Evolutionary conservation across 2,797 vertebrate species (phyloP), one percentile per base, ranked within the genome.

Genomic region (Aldrovandia affinis): DNA sequence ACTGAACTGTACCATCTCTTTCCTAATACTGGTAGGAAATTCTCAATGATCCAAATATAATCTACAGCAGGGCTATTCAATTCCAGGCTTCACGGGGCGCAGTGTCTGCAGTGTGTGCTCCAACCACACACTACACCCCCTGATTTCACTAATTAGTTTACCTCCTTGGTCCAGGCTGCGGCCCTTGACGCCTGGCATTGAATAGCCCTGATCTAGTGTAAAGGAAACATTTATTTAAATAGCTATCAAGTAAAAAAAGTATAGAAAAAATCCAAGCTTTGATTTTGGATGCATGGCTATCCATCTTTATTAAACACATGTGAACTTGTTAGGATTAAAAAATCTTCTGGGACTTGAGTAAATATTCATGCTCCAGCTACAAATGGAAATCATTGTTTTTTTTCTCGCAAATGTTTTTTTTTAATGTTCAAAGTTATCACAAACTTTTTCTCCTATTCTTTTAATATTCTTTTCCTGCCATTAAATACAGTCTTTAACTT

Each of bases 251-350:
- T 70, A 10, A 70, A 70, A 70, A 25, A 63, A 12, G 20, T 36
- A 39, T 39, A 89, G 79, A 61, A 36, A 86, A 88, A 73, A 81
- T 80, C 52, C 78, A 36, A 15, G 18, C 82, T 39, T 73, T 70
- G 14, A 50, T 86, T 87, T 78, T 85, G 52, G 82, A 86, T 89
- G 88, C 83, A 91, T 91, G 89, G 81, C 86, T 84, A 84, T 86
- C 83, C 52, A 57, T 87, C 73, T 93, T 92, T 93, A 92, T 92
- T 93, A 89, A 89, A 90, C 89, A 83, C 85, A 65, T 81, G 50
- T 88, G 85, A 89, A 91, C 85, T 83, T 87, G 73, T 88, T 88
- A 86, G 61, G 83, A 88, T 86, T 78, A 88, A 86, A 84, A 88
- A 87, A 90, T 42, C 83, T n/a, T n/a, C 52, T 85, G 83, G 88